Evolutionary conservation across 2,797 vertebrate genomes (phyloP).

Genomic region (Microcaecilia unicolor): DNA sequence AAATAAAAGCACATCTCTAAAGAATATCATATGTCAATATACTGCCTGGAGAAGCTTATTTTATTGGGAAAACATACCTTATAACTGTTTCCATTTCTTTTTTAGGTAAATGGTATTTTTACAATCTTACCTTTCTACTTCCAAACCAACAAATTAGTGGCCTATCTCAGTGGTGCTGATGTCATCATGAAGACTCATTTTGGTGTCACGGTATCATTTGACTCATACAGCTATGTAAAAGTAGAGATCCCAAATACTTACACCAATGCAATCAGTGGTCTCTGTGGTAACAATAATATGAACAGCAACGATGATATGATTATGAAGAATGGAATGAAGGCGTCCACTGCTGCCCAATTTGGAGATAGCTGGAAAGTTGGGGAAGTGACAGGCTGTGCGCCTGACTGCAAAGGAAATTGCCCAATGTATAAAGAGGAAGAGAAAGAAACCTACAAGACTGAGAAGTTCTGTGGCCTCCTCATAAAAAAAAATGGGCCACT

Average conservation of each 20-base stretch:
- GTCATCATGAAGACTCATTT: constrained; percentile 26
- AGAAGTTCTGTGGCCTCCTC: constrained; percentile 36
- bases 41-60: too few species aligned
- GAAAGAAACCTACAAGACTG: constrained; percentile 25
- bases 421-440: constrained; percentile 22
- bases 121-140: constrained; percentile 32
- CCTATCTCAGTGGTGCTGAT: constrained; percentile 26
- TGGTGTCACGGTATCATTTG: constrained; percentile 31
- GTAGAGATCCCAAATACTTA: constrained; percentile 42
- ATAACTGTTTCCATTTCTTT: not conserved
- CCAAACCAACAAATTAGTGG: constrained; percentile 18
- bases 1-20: too few species aligned
- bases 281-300: constrained; percentile 49
- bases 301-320: constrained; percentile 37
- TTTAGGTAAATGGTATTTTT: constrained; percentile 44
- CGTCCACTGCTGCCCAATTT: constrained; percentile 20
- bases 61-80: not conserved
- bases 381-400: constrained; percentile 27
- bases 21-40: too few species aligned
- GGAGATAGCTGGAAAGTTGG: constrained; percentile 39
- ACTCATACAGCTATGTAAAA: constrained; percentile 27
- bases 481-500: constrained; percentile 29
- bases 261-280: constrained; percentile 36
- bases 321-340: constrained; percentile 5
- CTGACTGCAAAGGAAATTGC: constrained; percentile 7